Evolutionary conservation across 2,113 vertebrate genomes (phyloP).

Genomic region (Microtus ochrogaster): DNA sequence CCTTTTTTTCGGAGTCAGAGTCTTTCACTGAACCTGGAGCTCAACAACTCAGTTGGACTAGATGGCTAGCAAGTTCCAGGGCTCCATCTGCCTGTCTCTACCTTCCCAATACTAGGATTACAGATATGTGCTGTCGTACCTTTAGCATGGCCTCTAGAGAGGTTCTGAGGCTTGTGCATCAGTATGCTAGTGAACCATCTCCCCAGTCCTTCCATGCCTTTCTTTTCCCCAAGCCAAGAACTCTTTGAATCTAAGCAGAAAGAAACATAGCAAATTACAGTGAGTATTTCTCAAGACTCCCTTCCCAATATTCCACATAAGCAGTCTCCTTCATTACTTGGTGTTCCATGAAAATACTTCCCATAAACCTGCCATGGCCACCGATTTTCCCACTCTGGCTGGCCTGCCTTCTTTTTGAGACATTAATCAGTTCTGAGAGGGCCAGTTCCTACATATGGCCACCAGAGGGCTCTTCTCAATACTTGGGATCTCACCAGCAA

Average conservation of each 20-base stretch:
- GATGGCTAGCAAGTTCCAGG: background rate
- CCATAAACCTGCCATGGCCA: background rate
- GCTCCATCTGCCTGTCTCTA: background rate
- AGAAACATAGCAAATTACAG: background rate
- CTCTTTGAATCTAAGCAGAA: background rate
- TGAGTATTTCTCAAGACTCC: background rate
- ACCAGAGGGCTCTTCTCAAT: slow-evolving; percentile 61
- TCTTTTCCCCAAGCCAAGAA: slow-evolving; percentile 8
- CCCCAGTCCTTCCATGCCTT: background rate
- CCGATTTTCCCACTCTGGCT: background rate
- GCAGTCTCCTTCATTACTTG: background rate
- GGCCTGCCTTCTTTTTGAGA: background rate
- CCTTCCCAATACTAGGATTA: background rate
- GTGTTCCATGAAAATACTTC: background rate
- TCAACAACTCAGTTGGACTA: background rate
- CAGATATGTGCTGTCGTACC: background rate
- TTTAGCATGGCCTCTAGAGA: background rate
- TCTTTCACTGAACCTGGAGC: background rate
- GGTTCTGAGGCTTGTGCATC: background rate
- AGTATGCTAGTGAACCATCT: background rate
- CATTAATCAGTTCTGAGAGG: background rate
- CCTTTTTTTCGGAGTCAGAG: background rate
- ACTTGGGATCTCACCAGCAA: background rate
- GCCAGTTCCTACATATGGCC: slow-evolving; percentile 25
- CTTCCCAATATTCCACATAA: background rate